Conservation (phyloP, 2,113 vertebrate species). For the Microtus oregoni region DNA sequence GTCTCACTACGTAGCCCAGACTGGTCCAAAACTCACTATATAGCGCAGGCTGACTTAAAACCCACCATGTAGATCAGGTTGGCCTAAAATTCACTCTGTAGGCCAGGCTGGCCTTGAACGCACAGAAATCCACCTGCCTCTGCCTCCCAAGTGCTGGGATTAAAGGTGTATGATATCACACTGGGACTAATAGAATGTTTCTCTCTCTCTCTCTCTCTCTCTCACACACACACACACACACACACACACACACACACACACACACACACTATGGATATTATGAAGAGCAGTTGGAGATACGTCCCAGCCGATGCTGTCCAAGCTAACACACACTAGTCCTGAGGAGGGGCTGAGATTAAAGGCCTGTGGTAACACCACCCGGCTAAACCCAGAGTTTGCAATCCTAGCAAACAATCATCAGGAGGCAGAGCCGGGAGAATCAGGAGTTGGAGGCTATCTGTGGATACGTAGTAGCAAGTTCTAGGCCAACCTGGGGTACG, state of each 20-base stretch:
- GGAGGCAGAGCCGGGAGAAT: background rate
- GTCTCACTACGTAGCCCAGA: background rate
- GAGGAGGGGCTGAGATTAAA: no score
- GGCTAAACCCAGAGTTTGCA: background rate
- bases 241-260: background rate
- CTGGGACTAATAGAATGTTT: background rate
- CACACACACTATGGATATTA: background rate
- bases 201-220: no score
- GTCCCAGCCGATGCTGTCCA: no score
- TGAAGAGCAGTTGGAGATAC: background rate
- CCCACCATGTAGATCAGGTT: background rate
- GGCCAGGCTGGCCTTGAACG: background rate
- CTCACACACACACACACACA: no score
- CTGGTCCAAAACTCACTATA: background rate
- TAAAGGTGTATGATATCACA: background rate
- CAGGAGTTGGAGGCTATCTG: background rate
- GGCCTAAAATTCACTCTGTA: no score
- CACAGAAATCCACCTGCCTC: background rate
- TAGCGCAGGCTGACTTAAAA: background rate
- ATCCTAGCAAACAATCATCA: background rate
- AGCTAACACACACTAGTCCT: no score
- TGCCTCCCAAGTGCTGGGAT: background rate
- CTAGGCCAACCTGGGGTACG: background rate
- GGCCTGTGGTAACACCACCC: no score
- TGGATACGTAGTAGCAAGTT: background rate